Conservation (phyloP, 2,113 vertebrate species). For the Scomber japonicus region DNA sequence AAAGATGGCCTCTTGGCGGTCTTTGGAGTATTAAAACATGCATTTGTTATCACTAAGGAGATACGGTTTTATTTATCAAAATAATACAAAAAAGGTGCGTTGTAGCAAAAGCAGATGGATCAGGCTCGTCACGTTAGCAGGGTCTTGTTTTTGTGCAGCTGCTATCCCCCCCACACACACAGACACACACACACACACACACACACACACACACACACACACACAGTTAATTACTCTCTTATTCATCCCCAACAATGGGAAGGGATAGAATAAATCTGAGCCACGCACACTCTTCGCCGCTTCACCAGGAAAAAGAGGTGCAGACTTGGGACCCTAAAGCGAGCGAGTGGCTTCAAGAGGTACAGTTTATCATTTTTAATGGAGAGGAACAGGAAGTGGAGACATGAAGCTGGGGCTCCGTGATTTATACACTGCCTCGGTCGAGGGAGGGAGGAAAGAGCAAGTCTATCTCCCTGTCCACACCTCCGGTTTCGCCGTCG, state of each 20-base stretch:
- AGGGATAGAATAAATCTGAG: constrained; percentile 78
- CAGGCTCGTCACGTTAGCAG: constrained; percentile 64
- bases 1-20: constrained; percentile 59
- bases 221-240: constrained; percentile 83
- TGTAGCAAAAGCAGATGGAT: constrained; percentile 76
- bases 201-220: no score
- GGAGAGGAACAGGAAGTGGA: constrained; percentile 81
- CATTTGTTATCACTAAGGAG: constrained; percentile 78
- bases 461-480: constrained; percentile 75
- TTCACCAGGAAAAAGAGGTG: constrained; percentile 71
- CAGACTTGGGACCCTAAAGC: constrained; percentile 78
- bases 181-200: no score
- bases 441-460: constrained; percentile 49
- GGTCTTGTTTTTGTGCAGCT: constrained; percentile 75
- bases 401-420: constrained; percentile 65
- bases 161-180: constrained; percentile 47
- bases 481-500: constrained; percentile 56
- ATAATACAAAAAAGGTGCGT: constrained; percentile 78
- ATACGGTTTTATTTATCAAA: constrained; percentile 79
- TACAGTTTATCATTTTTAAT: constrained; percentile 86
- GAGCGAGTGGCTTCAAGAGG: constrained; percentile 77
- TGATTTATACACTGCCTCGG: constrained; percentile 76
- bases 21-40: constrained; percentile 75
- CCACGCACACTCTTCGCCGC: constrained; percentile 46
- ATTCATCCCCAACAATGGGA: constrained; percentile 81